These are phyloP conservation scores for Macrophya alboannulata DNA, from an alignment of 2,888 invertebrate species.

Conservation along the genomic window DNA sequence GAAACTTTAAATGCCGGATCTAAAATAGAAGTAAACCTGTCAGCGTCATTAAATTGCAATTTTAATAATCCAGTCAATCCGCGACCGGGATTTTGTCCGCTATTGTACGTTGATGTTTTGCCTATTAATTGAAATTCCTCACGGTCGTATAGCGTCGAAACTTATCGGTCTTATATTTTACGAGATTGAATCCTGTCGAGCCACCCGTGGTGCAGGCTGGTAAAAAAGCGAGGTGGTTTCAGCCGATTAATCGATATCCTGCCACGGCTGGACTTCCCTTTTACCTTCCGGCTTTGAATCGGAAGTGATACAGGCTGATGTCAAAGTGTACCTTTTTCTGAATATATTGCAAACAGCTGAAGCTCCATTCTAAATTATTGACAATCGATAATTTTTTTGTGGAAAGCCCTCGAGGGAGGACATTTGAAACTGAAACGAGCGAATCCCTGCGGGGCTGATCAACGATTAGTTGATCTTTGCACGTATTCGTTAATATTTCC, in stretches of 20 bases:
- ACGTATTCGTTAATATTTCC: neutral
- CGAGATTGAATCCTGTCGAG: constrained; percentile 31
- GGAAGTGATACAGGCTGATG: constrained; percentile 26
- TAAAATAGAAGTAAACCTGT: neutral
- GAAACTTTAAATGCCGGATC: neutral
- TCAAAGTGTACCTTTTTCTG: neutral
- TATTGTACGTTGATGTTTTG: neutral
- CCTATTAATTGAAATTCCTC: neutral
- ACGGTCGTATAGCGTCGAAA: neutral
- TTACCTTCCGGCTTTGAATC: constrained; percentile 20
- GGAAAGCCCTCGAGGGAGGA: neutral
- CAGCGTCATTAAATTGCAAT: constrained; percentile 11
- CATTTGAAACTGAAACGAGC: neutral
- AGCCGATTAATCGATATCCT: constrained; percentile 21
- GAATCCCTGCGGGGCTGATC: neutral
- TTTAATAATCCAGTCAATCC: neutral
- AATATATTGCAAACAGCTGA: neutral
- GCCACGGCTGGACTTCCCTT: constrained; percentile 14
- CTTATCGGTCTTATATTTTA: constrained; percentile 24
- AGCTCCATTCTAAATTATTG: neutral
- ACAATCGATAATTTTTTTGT: neutral
- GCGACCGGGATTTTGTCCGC: neutral
- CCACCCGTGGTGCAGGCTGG: neutral
- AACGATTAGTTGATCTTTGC: neutral
- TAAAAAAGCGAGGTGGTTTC: constrained; percentile 21